Percentiles rank a stretch among this genome's conserved stretches.
phyloP scores from a whole-genome alignment of 1,140 invertebrate genomes.

The Dendrolimus punctatus region DNA sequence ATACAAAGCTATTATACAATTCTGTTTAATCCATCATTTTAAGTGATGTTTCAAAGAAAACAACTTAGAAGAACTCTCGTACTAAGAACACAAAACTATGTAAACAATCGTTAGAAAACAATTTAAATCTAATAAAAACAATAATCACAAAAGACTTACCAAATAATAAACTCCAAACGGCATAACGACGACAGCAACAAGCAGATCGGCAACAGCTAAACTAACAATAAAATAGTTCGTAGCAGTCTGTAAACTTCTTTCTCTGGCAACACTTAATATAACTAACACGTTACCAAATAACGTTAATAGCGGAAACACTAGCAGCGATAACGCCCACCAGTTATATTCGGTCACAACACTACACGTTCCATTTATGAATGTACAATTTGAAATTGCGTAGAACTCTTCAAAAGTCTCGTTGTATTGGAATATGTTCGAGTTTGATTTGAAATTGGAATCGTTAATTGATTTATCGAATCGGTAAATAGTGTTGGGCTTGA shows the following conservation, averaged over 20 bases:
- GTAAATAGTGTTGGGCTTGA: too few relatives aligned
- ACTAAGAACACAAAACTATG: too few relatives aligned
- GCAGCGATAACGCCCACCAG: conserved; percentile 88
- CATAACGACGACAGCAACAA: conserved; percentile 98
- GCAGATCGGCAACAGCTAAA: conserved; percentile 94
- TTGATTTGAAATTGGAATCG: background rate
- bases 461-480: too few relatives aligned
- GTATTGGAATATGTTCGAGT: conserved; percentile 4
- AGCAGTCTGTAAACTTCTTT: conserved; percentile 91
- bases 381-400: conserved; percentile 34
- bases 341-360: conserved; percentile 70
- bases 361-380: conserved; percentile 39
- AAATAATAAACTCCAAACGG: conserved; percentile 97
- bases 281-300: conserved; percentile 97
- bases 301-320: conserved; percentile 93
- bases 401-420: conserved; percentile 27
- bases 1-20: too few relatives aligned
- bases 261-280: conserved; percentile 92
- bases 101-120: too few relatives aligned
- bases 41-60: too few relatives aligned
- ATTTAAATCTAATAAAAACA: too few relatives aligned
- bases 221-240: conserved; percentile 99
- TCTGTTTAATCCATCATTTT: too few relatives aligned
- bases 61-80: too few relatives aligned
- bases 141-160: conserved; percentile 76